Evolutionary conservation across 2,888 invertebrate genomes (phyloP).

Genomic region (Aspidiotus destructor): DNA sequence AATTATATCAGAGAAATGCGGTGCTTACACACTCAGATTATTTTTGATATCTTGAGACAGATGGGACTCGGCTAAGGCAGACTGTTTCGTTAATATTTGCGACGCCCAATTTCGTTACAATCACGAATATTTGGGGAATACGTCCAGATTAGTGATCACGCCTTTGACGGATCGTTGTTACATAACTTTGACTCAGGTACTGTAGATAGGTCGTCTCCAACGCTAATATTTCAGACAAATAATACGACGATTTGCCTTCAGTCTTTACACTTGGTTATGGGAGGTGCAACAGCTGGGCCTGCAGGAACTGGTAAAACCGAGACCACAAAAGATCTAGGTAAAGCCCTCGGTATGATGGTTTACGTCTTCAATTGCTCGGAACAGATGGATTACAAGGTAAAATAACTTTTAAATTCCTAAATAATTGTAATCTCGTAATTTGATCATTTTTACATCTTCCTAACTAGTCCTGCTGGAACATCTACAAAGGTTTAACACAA

Average conservation of each 20-base stretch:
- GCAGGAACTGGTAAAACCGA: constrained; percentile 95
- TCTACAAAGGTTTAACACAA: constrained; percentile 90
- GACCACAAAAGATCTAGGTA: constrained; percentile 89
- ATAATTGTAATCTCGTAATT: background rate
- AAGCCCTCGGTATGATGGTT: constrained; percentile 90
- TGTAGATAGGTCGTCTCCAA: background rate
- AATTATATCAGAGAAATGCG: no score
- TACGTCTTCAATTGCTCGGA: constrained; percentile 97
- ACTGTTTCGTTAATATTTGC: constrained; percentile 89
- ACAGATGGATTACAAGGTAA: constrained; percentile 87
- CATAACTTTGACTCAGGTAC: constrained; percentile 79
- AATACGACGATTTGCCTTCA: constrained; percentile 40
- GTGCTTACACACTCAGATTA: no score
- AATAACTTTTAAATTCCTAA: background rate
- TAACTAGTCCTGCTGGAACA: constrained; percentile 70
- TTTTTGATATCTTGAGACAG: constrained; percentile 40
- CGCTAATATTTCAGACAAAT: background rate
- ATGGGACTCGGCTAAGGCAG: constrained; percentile 69
- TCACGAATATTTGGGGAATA: constrained; percentile 90
- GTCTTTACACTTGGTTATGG: constrained; percentile 86
- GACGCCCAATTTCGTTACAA: constrained; percentile 86
- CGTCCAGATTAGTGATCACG: constrained; percentile 85
- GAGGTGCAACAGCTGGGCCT: constrained; percentile 93
- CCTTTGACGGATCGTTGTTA: constrained; percentile 92
- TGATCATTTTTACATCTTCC: background rate